Evolutionary conservation across 2,113 vertebrate species (phyloP), one percentile per base, ranked within the genome.

Genomic region (Pteruthius melanotis): DNA sequence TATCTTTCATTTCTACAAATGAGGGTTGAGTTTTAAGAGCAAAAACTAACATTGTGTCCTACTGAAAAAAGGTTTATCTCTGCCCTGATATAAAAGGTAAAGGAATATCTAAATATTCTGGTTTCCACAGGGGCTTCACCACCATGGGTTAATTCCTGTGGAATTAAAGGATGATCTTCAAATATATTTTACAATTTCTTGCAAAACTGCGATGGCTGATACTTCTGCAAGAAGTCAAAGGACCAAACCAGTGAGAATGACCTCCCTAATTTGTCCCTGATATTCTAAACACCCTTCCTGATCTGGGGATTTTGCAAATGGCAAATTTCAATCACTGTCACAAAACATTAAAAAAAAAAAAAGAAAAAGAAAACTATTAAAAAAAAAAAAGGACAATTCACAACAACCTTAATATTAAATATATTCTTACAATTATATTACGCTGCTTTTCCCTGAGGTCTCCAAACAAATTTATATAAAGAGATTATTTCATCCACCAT

Each of bases 401-500:
- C 79, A 88, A 95, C 63, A 80, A 94, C 85, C 88, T 95, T 96
- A 96, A 92, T 97, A 94, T 97, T 97, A 96, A 96, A 94, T 96
- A 97, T 94, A 94, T 91, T 88, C 90, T 94, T 83, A 95, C 92
- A 95, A 94, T 94, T 96, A 92, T 93, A 89, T 96, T 90, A 88
- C 0, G 14, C n/a, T 26, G 83, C 22, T 94, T 96, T 81, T 78
- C 95, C 96, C 94, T 11, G 61, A 96, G 79, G 83, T 83, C 83
- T 75, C 33, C 60, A 49, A 96, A 93, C 84, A 90, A 97, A 95
- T 94, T 96, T 96, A 83, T 95, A 93, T 44, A 40, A 79, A 92
- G 90, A 92, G 96, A 96, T 96, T 92, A 96, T 96, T 97, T 96
- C 92, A 96, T 96, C 95, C 94, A 97, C 94, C 92, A 96, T 4